phyloP scores from a whole-genome alignment of 1,140 invertebrate species.

The Trigoniulus corallinus region DNA sequence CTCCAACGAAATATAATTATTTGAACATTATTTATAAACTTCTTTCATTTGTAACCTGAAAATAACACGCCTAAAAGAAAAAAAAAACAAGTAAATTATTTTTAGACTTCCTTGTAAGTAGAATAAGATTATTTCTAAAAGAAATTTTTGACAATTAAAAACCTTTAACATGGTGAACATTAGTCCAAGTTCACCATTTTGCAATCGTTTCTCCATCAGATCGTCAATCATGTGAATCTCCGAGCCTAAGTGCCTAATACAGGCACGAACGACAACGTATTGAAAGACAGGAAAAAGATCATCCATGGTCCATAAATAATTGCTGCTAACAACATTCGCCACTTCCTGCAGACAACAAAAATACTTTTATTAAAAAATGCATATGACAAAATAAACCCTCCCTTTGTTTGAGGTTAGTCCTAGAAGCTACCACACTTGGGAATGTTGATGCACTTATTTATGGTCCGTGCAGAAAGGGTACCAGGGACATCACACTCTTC shows the following conservation, averaged over 20 bases:
- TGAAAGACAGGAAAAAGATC: slow-evolving; percentile 70
- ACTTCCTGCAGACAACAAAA: slow-evolving; percentile 34
- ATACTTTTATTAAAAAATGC: neutral
- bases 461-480: too few relatives aligned
- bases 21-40: too few relatives aligned
- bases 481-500: too few relatives aligned
- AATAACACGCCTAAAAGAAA: neutral
- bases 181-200: slow-evolving; percentile 59
- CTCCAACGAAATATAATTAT: too few relatives aligned
- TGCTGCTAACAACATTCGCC: slow-evolving; percentile 29
- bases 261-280: slow-evolving; percentile 60
- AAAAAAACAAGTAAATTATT: neutral
- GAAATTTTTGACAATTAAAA: neutral
- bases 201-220: slow-evolving; percentile 54
- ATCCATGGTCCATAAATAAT: slow-evolving; percentile 65
- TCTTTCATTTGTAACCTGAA: neutral
- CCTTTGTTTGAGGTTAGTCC: too few relatives aligned
- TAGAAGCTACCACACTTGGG: too few relatives aligned
- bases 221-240: slow-evolving; percentile 71
- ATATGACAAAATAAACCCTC: too few relatives aligned
- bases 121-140: neutral
- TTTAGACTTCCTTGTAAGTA: too few relatives aligned
- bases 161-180: slow-evolving; percentile 60
- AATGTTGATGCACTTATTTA: too few relatives aligned
- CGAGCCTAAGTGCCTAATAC: slow-evolving; percentile 63